These are phyloP conservation scores for Mormoops blainvillei DNA, from an alignment of 2,113 vertebrate species.

Conservation along the genomic window DNA sequence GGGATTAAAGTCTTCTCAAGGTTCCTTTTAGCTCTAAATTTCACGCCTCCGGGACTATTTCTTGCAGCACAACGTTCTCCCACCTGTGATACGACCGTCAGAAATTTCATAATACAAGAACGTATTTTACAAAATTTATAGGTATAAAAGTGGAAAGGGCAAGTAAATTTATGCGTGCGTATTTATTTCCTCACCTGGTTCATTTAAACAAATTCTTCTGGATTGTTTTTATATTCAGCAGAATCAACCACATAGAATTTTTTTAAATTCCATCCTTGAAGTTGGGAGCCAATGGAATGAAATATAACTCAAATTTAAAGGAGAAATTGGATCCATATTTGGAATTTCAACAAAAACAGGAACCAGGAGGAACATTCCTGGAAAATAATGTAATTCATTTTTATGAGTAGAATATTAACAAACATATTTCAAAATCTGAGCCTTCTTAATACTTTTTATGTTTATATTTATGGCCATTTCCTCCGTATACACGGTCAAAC, in stretches of 20 bases:
- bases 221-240: background rate
- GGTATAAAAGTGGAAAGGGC: background rate
- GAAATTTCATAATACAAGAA: slow-evolving; percentile 3
- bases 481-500: slow-evolving; percentile 13
- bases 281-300: slow-evolving; percentile 35
- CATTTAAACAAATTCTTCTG: slow-evolving; percentile 16
- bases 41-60: slow-evolving; percentile 4
- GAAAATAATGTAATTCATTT: slow-evolving; percentile 58
- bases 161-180: slow-evolving; percentile 1
- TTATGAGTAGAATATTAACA: slow-evolving; percentile 64
- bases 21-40: slow-evolving; percentile 9
- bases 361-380: slow-evolving; percentile 46
- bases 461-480: slow-evolving; percentile 67
- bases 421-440: slow-evolving; percentile 65
- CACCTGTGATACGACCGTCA: background rate
- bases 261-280: background rate
- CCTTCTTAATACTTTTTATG: slow-evolving; percentile 41
- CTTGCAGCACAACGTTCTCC: background rate
- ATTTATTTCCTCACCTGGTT: background rate
- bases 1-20: background rate
- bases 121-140: background rate
- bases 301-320: slow-evolving; percentile 60
- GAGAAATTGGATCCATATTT: slow-evolving; percentile 70
- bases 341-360: slow-evolving; percentile 59
- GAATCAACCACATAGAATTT: slow-evolving; percentile 12